Percentiles rank a stretch among this genome's conserved stretches.
Conservation (phyloP, 1,140 invertebrate species). For the Drosophila carrolli region DNA sequence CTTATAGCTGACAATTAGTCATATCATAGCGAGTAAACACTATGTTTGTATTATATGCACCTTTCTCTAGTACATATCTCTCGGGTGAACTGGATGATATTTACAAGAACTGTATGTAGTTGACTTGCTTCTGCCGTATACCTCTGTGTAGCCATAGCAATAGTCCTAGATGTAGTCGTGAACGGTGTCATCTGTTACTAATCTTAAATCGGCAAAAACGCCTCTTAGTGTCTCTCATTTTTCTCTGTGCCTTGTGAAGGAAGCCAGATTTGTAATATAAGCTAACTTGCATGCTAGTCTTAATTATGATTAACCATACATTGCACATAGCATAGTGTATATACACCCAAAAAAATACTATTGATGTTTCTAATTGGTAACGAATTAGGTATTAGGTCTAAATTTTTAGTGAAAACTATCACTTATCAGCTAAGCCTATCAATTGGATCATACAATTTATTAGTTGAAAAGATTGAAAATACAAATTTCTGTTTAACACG, state of each 20-base stretch:
- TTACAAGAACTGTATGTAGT: constrained; percentile 57
- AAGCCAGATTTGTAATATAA: neutral
- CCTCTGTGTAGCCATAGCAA: constrained; percentile 19
- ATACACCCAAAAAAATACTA: constrained; percentile 6
- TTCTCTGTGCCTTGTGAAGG: constrained; percentile 11
- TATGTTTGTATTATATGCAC: constrained; percentile 75
- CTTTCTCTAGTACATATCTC: constrained; percentile 57
- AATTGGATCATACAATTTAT: neutral
- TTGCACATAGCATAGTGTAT: neutral
- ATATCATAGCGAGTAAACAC: constrained; percentile 53
- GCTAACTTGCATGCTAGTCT: constrained; percentile 19
- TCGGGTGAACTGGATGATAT: constrained; percentile 64
- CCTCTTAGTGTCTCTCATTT: constrained; percentile 5
- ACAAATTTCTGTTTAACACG: neutral
- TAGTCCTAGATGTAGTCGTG: constrained; percentile 3
- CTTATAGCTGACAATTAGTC: constrained; percentile 66
- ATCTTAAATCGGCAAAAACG: neutral
- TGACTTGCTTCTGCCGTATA: constrained; percentile 43
- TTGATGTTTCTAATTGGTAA: neutral
- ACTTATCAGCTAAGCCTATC: neutral
- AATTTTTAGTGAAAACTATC: neutral
- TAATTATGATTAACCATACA: constrained; percentile 10
- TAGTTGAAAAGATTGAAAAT: no score
- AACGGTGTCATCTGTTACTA: constrained; percentile 20
- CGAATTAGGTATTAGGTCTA: neutral